Conservation (phyloP, 37 sponge, comb jelly and placozoan species). For the Agelas oroides region DNA sequence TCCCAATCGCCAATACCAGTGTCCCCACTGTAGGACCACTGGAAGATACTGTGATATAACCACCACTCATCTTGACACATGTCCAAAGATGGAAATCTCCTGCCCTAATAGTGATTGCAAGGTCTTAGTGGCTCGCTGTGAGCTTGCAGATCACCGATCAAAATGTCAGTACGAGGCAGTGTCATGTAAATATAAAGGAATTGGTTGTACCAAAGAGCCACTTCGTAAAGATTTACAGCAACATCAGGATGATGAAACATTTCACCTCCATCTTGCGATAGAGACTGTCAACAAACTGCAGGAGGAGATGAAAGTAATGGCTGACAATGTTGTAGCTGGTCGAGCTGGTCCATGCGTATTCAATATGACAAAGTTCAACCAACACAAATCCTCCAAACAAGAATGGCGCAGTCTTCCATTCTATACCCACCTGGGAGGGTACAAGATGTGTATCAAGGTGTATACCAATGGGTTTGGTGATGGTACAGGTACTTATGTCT, state of each 20-base stretch:
- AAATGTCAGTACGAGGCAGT: constrained; percentile 14
- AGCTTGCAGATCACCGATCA: constrained; percentile 2
- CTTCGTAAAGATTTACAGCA: constrained; percentile 2
- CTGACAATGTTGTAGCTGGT: too few relatives aligned
- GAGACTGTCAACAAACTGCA: constrained; percentile 34
- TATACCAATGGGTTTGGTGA: constrained; percentile 19
- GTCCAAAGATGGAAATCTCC: constrained; percentile 6
- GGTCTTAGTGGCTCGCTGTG: background rate
- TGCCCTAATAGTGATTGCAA: constrained; percentile 28
- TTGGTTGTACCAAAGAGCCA: constrained; percentile 17
- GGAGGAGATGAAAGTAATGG: background rate
- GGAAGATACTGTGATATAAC: constrained; percentile 22
- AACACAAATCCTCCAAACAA: background rate
- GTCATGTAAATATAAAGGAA: constrained; percentile 4
- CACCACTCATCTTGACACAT: constrained; percentile 23
- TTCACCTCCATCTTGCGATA: constrained; percentile 6
- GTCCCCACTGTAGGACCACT: constrained; percentile 41
- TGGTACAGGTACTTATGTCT: constrained; percentile 10
- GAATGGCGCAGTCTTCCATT: background rate
- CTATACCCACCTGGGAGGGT: background rate
- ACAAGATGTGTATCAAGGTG: constrained; percentile 3
- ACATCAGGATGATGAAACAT: constrained; percentile 7
- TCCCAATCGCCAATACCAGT: constrained; percentile 32
- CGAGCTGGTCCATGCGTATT: background rate
- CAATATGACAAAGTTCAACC: background rate